Conservation (phyloP, 1,140 invertebrate genomes). For the Hylaeus anthracinus region DNA sequence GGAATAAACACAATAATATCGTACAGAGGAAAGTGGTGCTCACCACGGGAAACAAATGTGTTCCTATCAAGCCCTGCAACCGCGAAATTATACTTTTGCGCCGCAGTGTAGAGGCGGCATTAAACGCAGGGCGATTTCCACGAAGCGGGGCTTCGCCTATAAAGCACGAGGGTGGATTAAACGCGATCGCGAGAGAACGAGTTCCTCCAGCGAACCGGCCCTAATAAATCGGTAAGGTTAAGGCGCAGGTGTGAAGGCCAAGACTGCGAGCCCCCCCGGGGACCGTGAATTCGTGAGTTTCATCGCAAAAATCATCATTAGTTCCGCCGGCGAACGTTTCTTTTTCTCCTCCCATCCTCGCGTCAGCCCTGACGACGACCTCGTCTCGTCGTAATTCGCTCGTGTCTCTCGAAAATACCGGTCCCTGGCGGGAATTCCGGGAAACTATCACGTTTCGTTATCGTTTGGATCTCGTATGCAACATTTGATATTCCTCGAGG, state of each 20-base stretch:
- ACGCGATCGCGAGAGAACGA: constrained; percentile 56
- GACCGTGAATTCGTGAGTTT: constrained; percentile 72
- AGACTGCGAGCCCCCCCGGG: constrained; percentile 61
- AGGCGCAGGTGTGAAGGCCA: constrained; percentile 61
- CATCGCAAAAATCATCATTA: constrained; percentile 70
- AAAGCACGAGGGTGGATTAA: constrained; percentile 67
- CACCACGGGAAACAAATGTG: too few relatives aligned
- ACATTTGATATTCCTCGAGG: constrained; percentile 17
- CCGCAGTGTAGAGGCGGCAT: constrained; percentile 64
- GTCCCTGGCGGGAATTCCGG: constrained; percentile 23
- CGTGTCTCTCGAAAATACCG: constrained; percentile 22
- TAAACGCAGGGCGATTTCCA: constrained; percentile 44
- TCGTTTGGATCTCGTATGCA: constrained; percentile 8
- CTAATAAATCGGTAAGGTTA: constrained; percentile 63
- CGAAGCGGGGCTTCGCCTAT: constrained; percentile 45
- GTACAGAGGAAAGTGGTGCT: too few relatives aligned
- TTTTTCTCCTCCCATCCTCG: not conserved
- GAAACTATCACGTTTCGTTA: constrained; percentile 26
- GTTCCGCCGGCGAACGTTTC: constrained; percentile 48
- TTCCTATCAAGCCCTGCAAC: too few relatives aligned
- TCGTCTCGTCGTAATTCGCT: constrained; percentile 22
- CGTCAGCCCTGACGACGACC: constrained; percentile 23
- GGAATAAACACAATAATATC: too few relatives aligned
- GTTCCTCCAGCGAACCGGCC: constrained; percentile 60
- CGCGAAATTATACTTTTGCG: constrained; percentile 52